Evolutionary conservation across 2,888 invertebrate species (phyloP).

Genomic region (Tortricodes alternella): DNA sequence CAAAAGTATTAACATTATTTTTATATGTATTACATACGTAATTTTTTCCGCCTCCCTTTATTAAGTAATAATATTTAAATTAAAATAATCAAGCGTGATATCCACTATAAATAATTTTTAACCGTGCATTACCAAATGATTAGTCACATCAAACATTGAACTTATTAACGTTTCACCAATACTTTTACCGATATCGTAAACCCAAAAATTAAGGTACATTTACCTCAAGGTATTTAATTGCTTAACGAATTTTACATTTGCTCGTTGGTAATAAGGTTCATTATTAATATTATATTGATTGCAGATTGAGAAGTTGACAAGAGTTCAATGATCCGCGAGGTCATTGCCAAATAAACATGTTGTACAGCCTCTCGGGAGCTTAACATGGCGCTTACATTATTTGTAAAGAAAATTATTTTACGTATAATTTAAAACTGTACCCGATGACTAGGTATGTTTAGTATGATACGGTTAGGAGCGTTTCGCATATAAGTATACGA

Average conservation of each 20-base stretch:
- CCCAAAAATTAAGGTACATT: slow-evolving; percentile 12
- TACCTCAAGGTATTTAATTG: background rate
- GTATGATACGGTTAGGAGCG: no score
- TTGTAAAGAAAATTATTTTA: no score
- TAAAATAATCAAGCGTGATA: background rate
- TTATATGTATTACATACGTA: no score
- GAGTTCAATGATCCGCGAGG: slow-evolving; percentile 70
- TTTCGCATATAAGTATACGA: no score
- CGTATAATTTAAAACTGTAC: no score
- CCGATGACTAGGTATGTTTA: no score
- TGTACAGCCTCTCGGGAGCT: slow-evolving; percentile 60
- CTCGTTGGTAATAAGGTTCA: background rate
- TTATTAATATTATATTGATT: slow-evolving; percentile 11
- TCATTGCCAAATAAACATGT: slow-evolving; percentile 78
- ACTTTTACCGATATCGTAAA: slow-evolving; percentile 17
- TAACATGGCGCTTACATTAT: slow-evolving; percentile 60
- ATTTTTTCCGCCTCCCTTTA: no score
- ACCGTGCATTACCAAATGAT: background rate
- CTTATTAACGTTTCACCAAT: slow-evolving; percentile 12
- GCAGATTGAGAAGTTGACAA: slow-evolving; percentile 24
- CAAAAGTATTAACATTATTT: no score
- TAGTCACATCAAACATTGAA: slow-evolving; percentile 22
- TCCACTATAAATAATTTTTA: background rate
- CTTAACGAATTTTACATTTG: background rate
- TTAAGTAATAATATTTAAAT: background rate